These are phyloP conservation scores for Plecotus auritus DNA, from an alignment of 2,113 vertebrate species.

Conservation along the genomic window DNA sequence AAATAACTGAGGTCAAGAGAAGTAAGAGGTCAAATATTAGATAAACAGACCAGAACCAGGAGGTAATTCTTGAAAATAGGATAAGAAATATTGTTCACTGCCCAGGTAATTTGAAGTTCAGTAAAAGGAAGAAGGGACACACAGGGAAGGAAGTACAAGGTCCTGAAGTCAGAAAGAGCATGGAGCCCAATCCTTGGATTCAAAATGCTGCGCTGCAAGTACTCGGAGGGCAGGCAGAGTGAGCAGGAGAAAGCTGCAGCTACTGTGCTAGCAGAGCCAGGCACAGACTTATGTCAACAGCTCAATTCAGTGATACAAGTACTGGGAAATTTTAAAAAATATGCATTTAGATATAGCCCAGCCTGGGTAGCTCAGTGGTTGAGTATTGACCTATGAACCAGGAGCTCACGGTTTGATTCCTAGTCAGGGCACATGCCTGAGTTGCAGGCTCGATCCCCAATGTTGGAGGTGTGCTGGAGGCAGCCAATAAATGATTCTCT, in stretches of 20 bases:
- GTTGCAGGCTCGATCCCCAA: no score
- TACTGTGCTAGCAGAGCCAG: background rate
- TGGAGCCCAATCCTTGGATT: background rate
- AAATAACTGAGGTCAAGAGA: slow-evolving; percentile 19
- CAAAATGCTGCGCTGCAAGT: background rate
- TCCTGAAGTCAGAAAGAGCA: background rate
- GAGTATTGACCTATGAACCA: no score
- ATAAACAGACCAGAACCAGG: background rate
- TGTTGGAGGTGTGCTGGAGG: no score
- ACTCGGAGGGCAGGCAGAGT: background rate
- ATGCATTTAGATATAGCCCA: no score
- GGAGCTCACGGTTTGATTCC: no score
- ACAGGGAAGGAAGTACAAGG: background rate
- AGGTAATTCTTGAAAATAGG: background rate
- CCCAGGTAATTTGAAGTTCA: background rate
- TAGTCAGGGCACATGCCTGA: no score
- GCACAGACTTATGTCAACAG: background rate
- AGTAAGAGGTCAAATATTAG: background rate
- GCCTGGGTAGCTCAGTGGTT: no score
- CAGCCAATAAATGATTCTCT: no score
- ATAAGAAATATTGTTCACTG: background rate
- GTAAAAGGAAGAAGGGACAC: background rate
- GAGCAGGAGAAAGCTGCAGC: background rate
- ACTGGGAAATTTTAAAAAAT: background rate
- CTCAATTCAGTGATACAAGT: no score